A percentile compares a stretch with the other conserved stretches of the same genome.
Evolutionary conservation across 1,140 invertebrate species (phyloP).

Genomic region (Littorina saxatilis): DNA sequence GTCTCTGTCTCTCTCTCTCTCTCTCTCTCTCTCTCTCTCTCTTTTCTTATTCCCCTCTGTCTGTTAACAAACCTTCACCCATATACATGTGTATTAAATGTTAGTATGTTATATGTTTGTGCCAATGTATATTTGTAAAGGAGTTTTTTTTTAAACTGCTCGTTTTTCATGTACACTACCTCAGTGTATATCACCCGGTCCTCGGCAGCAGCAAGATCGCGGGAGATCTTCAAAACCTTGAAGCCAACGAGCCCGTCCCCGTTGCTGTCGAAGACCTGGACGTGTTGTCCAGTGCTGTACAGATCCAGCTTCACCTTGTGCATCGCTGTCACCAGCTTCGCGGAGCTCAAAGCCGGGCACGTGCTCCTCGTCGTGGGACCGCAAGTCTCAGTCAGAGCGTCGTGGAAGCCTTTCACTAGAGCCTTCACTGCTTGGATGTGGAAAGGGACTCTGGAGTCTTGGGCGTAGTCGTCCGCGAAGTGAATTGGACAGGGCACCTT

Average conservation of each 20-base stretch:
- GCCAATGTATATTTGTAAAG: not conserved
- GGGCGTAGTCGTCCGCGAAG: not conserved
- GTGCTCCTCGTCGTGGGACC: not conserved
- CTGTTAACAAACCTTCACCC: too few relatives aligned
- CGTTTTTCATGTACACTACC: not conserved
- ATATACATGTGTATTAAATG: too few relatives aligned
- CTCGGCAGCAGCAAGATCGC: not conserved
- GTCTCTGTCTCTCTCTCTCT: too few relatives aligned
- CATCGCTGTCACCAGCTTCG: not conserved
- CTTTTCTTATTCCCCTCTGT: too few relatives aligned
- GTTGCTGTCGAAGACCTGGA: constrained; percentile 15
- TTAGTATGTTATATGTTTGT: too few relatives aligned
- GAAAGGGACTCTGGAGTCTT: constrained; percentile 28
- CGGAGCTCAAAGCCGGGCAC: not conserved
- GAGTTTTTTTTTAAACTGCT: not conserved
- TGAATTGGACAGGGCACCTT: not conserved
- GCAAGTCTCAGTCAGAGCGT: not conserved
- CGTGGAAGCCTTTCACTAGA: not conserved
- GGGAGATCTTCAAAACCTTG: constrained; percentile 13
- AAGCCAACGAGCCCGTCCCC: constrained; percentile 35
- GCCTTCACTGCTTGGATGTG: constrained; percentile 10
- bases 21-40: too few relatives aligned
- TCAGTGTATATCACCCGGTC: not conserved
- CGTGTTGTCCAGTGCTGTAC: not conserved
- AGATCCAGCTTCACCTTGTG: constrained; percentile 26